Evolutionary conservation across 1,140 invertebrate genomes (phyloP), one percentile per base, ranked within the genome.

Genomic region (Apis florea): DNA sequence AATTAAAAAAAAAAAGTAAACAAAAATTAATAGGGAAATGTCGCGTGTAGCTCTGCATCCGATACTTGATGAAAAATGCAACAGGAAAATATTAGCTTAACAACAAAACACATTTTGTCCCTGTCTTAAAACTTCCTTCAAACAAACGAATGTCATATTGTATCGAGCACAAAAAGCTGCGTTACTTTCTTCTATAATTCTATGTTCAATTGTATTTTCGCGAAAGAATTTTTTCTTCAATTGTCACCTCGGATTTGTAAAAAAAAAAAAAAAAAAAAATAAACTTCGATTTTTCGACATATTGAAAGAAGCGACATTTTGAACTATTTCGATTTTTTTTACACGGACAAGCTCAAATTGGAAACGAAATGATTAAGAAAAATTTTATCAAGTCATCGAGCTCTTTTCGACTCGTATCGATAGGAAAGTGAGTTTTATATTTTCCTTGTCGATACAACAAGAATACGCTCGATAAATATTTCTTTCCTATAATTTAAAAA

Each of bases 101-200:
- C 40, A 6, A 31, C 19, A 5, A 64, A 26, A 74, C 53, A 31
- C 47, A 26, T 40, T 47, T 68, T 49, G 17, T 58, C 64, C 53
- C n/a, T 47, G 17, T 56, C 56, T 54, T 6, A 77, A 17, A 4
- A 58, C 24, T 51, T 69, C 54, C 54, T 70, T 70, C 66, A 17
- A 47, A 54, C 61, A 31, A 76, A 53, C 61, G 31, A 67, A 58
- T 17, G 15, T 71, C 53, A 70, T 61, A 78, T 59, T 71, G 47
- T 79, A 79, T 61, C 47, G 49, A 71, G 76, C 76, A 61, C 66
- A 70, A 70, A 70, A 59, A 54, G 66, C 54, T 70, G 76, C 56
- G 76, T 70, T 49, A 21, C 15, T 40, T 70, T 59, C n/a, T 67
- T 51, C 13, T 67, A 17, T 11, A 21, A 64, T 51, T 49, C n/a